Percentiles rank a stretch among this genome's conserved stretches.
phyloP scores from a whole-genome alignment of 2,888 invertebrate species.

The Bellardia pandia region DNA sequence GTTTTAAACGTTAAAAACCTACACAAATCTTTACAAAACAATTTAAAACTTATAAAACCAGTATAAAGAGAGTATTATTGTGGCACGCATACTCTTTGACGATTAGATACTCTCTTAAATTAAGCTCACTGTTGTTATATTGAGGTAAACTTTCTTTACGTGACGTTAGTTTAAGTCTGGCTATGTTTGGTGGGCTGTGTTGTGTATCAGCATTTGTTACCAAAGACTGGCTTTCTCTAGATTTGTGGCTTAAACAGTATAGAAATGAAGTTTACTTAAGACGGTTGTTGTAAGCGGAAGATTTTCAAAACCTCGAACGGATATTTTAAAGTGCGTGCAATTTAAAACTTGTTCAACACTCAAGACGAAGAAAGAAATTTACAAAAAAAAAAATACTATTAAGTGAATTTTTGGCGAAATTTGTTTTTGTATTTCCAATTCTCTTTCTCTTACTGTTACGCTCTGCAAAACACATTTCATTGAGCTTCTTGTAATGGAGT shows the following conservation, averaged over 20 bases:
- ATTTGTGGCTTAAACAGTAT: constrained; percentile 56
- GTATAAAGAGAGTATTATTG: constrained; percentile 14
- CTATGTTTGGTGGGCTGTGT: not conserved
- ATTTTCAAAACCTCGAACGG: constrained; percentile 3
- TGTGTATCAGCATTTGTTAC: not conserved
- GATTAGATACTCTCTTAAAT: constrained; percentile 35
- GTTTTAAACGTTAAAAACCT: not conserved
- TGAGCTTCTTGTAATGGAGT: constrained; percentile 10
- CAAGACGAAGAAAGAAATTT: not conserved
- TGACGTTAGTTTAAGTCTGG: constrained; percentile 23
- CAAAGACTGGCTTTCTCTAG: constrained; percentile 65
- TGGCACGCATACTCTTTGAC: constrained; percentile 7
- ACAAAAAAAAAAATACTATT: not conserved
- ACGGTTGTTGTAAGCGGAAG: constrained; percentile 69
- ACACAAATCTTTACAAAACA: not conserved
- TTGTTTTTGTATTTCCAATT: not conserved
- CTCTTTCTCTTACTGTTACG: constrained; percentile 19
- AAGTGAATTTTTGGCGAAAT: constrained; percentile 51
- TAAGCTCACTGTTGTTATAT: not conserved
- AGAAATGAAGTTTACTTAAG: constrained; percentile 57
- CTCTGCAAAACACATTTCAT: constrained; percentile 2
- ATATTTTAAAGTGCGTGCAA: constrained; percentile 54
- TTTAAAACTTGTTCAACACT: constrained; percentile 46
- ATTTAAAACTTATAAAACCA: not conserved
- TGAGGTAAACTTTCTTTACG: constrained; percentile 45